Conservation (phyloP, 2,113 vertebrate species). For the Poecilia latipinna region DNA sequence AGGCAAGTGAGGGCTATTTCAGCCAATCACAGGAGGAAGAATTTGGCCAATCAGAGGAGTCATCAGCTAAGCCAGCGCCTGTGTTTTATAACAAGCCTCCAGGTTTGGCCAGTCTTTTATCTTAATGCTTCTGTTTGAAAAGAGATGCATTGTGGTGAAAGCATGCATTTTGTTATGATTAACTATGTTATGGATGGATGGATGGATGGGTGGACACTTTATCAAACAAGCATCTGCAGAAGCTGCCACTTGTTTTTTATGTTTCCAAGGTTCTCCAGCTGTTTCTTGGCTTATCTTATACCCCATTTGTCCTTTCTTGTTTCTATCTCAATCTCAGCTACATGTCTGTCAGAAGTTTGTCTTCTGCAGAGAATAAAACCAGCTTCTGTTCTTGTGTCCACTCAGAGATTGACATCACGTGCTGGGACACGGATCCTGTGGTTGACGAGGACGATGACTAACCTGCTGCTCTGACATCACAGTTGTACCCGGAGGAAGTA, state of each 20-base stretch:
- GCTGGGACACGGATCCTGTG: conserved; percentile 95
- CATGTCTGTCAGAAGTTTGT: background rate
- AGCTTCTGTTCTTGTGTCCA: background rate
- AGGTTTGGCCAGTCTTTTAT: conserved; percentile 78
- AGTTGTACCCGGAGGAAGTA: conserved; percentile 59
- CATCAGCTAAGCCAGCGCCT: conserved; percentile 88
- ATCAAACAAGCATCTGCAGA: too few species aligned
- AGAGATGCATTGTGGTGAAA: too few species aligned
- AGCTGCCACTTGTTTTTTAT: too few species aligned
- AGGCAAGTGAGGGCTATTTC: conserved; percentile 97
- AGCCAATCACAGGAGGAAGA: conserved; percentile 97
- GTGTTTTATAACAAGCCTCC: conserved; percentile 96
- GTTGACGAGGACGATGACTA: conserved; percentile 92
- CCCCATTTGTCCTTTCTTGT: too few species aligned
- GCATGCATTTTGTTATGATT: too few species aligned
- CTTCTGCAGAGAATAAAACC: background rate
- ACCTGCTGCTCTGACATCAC: conserved; percentile 40
- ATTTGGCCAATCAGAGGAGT: conserved; percentile 88
- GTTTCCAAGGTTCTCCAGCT: too few species aligned
- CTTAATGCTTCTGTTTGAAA: too few species aligned
- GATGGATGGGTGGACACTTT: too few species aligned
- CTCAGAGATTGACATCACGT: conserved; percentile 96
- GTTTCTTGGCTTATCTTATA: too few species aligned
- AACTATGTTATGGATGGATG: too few species aligned
- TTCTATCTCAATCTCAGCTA: background rate